Conservation (phyloP, 2,113 vertebrate species). For the Rhinoderma darwinii region DNA sequence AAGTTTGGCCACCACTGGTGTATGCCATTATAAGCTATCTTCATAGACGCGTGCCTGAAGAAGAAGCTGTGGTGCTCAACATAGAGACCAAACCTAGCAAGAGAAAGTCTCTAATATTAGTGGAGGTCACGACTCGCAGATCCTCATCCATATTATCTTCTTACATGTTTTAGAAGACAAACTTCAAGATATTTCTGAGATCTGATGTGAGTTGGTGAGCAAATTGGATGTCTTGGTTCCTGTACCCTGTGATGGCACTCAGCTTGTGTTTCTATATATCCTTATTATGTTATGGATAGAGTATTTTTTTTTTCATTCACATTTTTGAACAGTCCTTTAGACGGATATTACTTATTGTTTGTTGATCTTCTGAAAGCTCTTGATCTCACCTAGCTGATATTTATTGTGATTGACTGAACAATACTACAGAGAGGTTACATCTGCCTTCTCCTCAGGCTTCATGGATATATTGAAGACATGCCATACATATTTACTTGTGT, state of each 20-base stretch:
- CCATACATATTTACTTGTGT: conserved; percentile 37
- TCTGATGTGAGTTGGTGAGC: no score
- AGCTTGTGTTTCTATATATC: neutral
- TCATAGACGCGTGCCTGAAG: no score
- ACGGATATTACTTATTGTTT: neutral
- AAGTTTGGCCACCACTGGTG: no score
- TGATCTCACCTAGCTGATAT: conserved; percentile 4
- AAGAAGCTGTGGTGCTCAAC: no score
- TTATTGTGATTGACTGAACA: neutral
- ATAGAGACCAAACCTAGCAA: no score
- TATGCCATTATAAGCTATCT: no score
- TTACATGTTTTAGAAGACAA: no score
- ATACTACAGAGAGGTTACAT: neutral
- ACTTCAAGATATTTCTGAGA: no score
- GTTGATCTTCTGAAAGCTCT: neutral
- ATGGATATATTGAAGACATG: neutral
- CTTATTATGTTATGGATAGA: neutral
- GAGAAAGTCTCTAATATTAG: no score
- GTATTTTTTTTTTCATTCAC: neutral
- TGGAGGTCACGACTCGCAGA: no score
- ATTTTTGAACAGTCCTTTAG: neutral
- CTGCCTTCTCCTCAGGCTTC: neutral
- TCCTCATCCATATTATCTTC: no score
- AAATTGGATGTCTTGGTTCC: no score
- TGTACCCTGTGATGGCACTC: neutral